Evolutionary conservation across 2,888 invertebrate genomes (phyloP).

Genomic region (Cosmia pyralina): DNA sequence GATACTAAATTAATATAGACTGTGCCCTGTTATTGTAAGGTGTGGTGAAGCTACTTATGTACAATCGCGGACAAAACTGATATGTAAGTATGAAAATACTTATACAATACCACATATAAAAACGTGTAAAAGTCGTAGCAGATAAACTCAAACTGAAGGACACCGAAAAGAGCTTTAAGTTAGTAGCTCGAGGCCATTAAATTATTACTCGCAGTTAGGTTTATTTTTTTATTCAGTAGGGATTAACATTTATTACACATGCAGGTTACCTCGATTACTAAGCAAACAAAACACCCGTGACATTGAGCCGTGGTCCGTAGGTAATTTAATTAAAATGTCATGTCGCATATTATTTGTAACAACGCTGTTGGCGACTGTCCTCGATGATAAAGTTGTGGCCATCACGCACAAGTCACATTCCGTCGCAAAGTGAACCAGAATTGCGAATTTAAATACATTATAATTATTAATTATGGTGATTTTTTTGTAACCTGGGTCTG

Average conservation of each 20-base stretch:
- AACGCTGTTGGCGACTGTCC: conserved; percentile 63
- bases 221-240: conserved; percentile 29
- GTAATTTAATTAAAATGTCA: conserved; percentile 56
- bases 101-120: no score
- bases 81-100: not conserved
- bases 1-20: conserved; percentile 78
- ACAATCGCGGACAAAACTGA: conserved; percentile 59
- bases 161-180: not conserved
- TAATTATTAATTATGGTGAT: not conserved
- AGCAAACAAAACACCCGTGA: conserved; percentile 29
- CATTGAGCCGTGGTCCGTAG: conserved; percentile 16
- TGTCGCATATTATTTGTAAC: conserved; percentile 29
- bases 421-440: conserved; percentile 51
- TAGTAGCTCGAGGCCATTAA: not conserved
- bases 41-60: conserved; percentile 75
- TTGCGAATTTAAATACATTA: conserved; percentile 18
- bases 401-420: conserved; percentile 70
- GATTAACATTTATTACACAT: conserved; percentile 25
- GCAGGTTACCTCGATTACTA: conserved; percentile 31
- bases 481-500: not conserved
- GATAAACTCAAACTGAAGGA: not conserved
- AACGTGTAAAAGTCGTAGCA: not conserved
- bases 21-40: conserved; percentile 75
- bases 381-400: conserved; percentile 66
- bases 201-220: not conserved